Evolutionary conservation across 2,797 vertebrate genomes (phyloP).

Genomic region (Acanthurus lineatus): DNA sequence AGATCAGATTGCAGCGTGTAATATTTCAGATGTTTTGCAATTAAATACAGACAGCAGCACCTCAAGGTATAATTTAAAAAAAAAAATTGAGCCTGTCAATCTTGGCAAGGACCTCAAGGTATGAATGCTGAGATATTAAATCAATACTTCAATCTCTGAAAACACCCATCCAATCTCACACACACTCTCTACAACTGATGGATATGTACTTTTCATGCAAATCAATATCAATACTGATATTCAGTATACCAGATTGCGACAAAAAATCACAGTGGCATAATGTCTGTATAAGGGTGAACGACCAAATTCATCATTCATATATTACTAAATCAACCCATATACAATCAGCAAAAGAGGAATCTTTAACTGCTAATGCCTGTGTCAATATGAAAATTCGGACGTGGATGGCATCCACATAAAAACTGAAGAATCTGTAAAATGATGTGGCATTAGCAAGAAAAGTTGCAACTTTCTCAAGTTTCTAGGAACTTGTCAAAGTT

Average conservation of each 20-base stretch:
- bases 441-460: no score
- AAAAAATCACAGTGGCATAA: conserved; percentile 28
- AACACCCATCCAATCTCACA: conserved; percentile 73
- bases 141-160: conserved; percentile 77
- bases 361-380: neutral
- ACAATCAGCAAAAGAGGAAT: conserved; percentile 18
- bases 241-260: conserved; percentile 16
- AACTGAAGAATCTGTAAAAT: no score
- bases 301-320: conserved; percentile 29
- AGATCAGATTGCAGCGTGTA: conserved; percentile 56
- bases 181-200: conserved; percentile 64
- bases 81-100: conserved; percentile 75
- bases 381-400: conserved; percentile 1
- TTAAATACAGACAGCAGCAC: conserved; percentile 72
- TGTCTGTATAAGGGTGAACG: conserved; percentile 21
- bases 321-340: conserved; percentile 23
- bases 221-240: conserved; percentile 66
- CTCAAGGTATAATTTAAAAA: conserved; percentile 78
- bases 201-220: conserved; percentile 74
- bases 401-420: neutral
- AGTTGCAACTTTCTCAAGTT: no score
- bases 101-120: conserved; percentile 69
- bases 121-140: conserved; percentile 76
- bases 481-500: no score
- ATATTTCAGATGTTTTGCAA: conserved; percentile 71